Conservation (phyloP, 1,140 invertebrate species). For the Lepidostoma basale region DNA sequence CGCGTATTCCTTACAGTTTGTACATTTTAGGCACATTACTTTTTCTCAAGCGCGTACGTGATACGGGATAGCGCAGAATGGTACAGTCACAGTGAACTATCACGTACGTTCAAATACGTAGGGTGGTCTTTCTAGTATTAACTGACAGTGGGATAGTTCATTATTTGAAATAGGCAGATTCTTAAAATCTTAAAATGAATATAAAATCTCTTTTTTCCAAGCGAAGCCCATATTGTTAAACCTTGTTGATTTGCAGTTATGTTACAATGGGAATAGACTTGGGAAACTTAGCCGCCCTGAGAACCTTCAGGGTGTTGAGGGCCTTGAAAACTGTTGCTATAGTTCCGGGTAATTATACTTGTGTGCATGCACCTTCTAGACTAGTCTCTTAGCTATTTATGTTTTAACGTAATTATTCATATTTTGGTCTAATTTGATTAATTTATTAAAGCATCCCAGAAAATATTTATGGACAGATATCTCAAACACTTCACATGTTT, state of each 20-base stretch:
- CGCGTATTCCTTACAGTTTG: no score
- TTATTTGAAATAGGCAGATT: no score
- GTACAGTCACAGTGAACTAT: no score
- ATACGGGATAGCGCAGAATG: no score
- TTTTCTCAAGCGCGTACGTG: no score
- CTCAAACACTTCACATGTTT: no score
- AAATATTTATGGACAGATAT: background rate
- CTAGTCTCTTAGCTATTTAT: background rate
- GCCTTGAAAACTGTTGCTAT: conserved; percentile 99
- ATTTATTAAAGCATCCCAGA: background rate
- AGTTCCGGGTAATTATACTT: conserved; percentile 85
- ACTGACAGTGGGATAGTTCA: no score
- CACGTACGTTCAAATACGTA: no score
- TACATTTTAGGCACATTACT: no score
- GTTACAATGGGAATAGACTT: conserved; percentile 98
- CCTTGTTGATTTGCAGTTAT: conserved; percentile 75
- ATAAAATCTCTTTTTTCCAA: background rate
- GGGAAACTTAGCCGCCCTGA: conserved; percentile 95
- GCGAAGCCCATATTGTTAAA: background rate
- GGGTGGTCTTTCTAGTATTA: no score
- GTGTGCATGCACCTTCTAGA: conserved; percentile 32
- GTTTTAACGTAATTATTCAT: background rate
- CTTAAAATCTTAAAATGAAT: no score
- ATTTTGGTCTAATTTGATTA: background rate
- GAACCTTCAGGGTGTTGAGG: conserved; percentile 98